phyloP scores from a whole-genome alignment of 2,888 invertebrate genomes.

The Microctonus aethiopoides region DNA sequence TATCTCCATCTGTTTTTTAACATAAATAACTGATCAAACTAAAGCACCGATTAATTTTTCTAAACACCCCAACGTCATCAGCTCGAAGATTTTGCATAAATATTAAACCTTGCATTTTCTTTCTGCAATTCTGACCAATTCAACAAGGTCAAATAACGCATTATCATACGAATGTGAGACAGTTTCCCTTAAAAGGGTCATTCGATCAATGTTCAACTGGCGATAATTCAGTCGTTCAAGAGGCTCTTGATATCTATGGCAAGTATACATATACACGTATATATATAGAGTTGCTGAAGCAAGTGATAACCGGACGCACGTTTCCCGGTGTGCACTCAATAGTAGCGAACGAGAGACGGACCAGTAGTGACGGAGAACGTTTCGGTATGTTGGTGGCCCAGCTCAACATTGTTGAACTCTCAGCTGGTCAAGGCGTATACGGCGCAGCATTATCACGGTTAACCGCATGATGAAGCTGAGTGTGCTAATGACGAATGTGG shows the following conservation, averaged over 20 bases:
- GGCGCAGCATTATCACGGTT: background rate
- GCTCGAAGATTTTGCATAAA: too few species aligned
- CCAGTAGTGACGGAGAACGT: conserved; percentile 4
- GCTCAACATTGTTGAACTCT: conserved; percentile 12
- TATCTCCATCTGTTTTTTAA: too few species aligned
- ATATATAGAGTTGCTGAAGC: background rate
- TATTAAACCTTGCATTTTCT: too few species aligned
- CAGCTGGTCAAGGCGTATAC: conserved; percentile 10
- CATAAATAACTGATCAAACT: too few species aligned
- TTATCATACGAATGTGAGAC: too few species aligned
- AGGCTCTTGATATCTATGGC: too few species aligned
- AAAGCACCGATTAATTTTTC: too few species aligned
- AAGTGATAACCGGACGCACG: background rate
- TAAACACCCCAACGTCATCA: too few species aligned
- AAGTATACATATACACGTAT: too few species aligned
- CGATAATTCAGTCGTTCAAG: background rate
- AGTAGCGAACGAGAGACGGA: background rate
- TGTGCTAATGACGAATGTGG: background rate
- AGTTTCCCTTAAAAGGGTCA: too few species aligned
- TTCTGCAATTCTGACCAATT: too few species aligned
- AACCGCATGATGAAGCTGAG: background rate
- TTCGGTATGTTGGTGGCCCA: background rate
- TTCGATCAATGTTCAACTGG: background rate
- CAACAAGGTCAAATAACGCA: too few species aligned
- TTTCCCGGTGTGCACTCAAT: background rate